Conservation (phyloP, 2,888 invertebrate genomes). For the Ypsolopha sequella region DNA sequence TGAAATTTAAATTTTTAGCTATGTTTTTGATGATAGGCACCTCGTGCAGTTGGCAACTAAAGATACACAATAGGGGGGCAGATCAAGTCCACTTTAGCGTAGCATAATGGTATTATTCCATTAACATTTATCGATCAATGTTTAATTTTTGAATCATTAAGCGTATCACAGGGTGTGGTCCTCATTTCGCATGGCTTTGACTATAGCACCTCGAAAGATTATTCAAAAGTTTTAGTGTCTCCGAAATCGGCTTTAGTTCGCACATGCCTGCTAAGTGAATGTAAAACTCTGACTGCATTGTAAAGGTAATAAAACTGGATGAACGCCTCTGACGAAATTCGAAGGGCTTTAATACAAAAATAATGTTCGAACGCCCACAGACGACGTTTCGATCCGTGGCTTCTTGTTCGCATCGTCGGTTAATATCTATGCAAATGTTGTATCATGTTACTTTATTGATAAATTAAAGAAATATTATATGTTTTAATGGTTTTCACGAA, state of each 20-base stretch:
- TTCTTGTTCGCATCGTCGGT: slow-evolving; percentile 2
- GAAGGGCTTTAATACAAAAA: slow-evolving; percentile 35
- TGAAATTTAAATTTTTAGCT: no score
- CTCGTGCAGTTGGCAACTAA: no score
- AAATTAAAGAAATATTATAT: slow-evolving; percentile 2
- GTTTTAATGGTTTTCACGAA: not conserved
- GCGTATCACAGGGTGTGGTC: slow-evolving; percentile 35
- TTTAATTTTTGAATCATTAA: no score
- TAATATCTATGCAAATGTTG: slow-evolving; percentile 6
- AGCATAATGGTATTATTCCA: no score
- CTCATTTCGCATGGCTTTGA: slow-evolving; percentile 38
- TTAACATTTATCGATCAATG: no score
- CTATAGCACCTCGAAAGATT: slow-evolving; percentile 26
- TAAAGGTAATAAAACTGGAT: slow-evolving; percentile 16
- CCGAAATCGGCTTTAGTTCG: slow-evolving; percentile 27
- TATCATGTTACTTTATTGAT: slow-evolving; percentile 5
- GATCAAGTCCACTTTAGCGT: no score
- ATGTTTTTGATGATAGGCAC: no score
- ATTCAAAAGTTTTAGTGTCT: slow-evolving; percentile 25
- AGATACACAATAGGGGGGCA: no score
- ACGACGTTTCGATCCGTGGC: not conserved
- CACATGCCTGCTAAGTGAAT: slow-evolving; percentile 49
- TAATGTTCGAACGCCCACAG: slow-evolving; percentile 40
- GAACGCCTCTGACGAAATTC: slow-evolving; percentile 29
- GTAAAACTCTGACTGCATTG: slow-evolving; percentile 33